A percentile compares a stretch with the other conserved stretches of the same genome.
Evolutionary conservation across 2,797 vertebrate species (phyloP).

Genomic region (Graptemys geographica): DNA sequence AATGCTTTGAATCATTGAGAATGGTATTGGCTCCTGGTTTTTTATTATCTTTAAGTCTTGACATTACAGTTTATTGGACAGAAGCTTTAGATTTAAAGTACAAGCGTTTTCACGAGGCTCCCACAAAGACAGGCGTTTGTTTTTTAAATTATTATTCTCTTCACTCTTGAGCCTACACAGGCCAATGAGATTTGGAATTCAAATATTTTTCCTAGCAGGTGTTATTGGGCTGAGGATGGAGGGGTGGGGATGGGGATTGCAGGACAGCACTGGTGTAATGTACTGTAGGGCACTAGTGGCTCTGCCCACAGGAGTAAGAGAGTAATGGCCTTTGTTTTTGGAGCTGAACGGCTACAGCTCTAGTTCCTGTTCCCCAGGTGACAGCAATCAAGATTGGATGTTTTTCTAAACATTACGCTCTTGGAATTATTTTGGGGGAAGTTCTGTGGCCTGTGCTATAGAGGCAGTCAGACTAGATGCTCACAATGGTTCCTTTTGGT

Average conservation of each 20-base stretch:
- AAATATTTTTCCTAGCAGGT: not conserved
- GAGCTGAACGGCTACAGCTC: constrained; percentile 15
- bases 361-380: not conserved
- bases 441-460: not conserved
- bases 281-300: not conserved
- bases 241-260: not conserved
- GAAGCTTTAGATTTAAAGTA: not conserved
- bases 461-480: not conserved
- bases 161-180: not conserved
- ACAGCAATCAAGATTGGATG: not conserved
- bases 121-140: not conserved
- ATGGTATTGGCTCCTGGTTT: not conserved
- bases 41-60: not conserved
- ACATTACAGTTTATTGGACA: not conserved
- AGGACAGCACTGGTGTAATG: not conserved
- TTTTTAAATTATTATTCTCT: not conserved
- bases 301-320: not conserved
- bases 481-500: not conserved
- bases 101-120: not conserved
- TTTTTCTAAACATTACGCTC: not conserved
- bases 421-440: not conserved
- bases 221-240: not conserved
- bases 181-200: fast-evolving
- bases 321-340: not conserved
- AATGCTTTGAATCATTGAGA: not conserved